A percentile compares a stretch with the other conserved stretches of the same genome.
phyloP scores from a whole-genome alignment of 2,797 vertebrate species.

The Pangasius sanitwongsei region DNA sequence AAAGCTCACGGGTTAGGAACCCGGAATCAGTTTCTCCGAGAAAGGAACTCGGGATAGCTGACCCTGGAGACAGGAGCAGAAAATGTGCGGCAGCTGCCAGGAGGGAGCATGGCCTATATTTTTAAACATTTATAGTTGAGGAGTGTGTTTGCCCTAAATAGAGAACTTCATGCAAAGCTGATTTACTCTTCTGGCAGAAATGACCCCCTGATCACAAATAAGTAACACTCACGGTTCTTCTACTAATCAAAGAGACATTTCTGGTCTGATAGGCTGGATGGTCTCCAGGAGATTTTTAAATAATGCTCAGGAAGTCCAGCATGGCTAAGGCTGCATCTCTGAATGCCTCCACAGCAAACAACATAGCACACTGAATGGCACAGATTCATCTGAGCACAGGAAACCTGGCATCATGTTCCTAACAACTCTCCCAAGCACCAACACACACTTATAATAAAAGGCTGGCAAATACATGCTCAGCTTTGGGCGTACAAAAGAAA shows the following conservation, averaged over 20 bases:
- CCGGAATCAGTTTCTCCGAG: conserved; percentile 58
- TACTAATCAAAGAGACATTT: conserved; percentile 10
- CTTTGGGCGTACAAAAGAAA: conserved; percentile 13
- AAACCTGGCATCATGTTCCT: conserved; percentile 28
- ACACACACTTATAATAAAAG: conserved; percentile 14
- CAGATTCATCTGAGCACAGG: conserved; percentile 26
- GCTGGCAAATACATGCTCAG: conserved; percentile 4
- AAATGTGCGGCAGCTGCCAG: conserved; percentile 50
- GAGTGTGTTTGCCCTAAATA: conserved; percentile 49
- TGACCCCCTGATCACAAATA: conserved; percentile 23
- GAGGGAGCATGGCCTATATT: conserved; percentile 59
- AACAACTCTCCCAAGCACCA: conserved; percentile 27
- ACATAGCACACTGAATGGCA: conserved; percentile 19
- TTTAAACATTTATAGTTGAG: conserved; percentile 54
- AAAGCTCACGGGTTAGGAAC: conserved; percentile 61
- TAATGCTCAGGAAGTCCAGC: conserved; percentile 41
- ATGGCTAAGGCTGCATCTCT: conserved; percentile 52
- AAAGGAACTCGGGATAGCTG: conserved; percentile 55
- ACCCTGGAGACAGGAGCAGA: conserved; percentile 55
- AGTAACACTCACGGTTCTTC: neutral
- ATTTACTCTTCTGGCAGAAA: conserved; percentile 24
- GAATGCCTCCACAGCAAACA: conserved; percentile 52
- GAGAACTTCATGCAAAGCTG: conserved; percentile 42
- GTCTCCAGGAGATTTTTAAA: conserved; percentile 8
- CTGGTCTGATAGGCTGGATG: neutral